Base-by-base conservation (phyloP, 2,797 vertebrate species). In the Lepidocolaptes lacrymiger region DNA sequence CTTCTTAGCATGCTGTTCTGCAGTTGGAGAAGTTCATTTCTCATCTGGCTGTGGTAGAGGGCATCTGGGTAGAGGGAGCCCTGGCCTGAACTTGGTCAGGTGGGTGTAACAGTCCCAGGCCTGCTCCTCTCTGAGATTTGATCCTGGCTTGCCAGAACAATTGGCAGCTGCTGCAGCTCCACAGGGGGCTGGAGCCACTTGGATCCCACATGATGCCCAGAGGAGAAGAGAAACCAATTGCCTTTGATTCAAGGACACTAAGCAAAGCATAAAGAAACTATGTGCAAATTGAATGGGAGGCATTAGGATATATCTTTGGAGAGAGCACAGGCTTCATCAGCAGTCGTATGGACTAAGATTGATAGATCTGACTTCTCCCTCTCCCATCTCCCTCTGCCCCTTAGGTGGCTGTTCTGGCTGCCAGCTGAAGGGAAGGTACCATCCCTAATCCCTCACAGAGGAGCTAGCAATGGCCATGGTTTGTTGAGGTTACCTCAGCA, bases 171-270 rank as follows among this genome's bases (percentile, higher is more conserved):
- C 88, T 94, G 90, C 20, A 0, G 83, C 81, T 85, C 89, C 4
- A 0, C 37, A 48, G 88, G 90, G 86, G 62, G 18, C 75, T 97
- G 76, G 82, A 95, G 41, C 77, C 41, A 43, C 89, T 96, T 80
- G 66, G 90, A 66, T 94, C 90, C 78, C 72, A 88, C 77, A 84
- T 61, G 69, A 73, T 97, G 83, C 93, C 91, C 68, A 92, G 84
- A 94, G 93, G 96, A 90, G 76, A 94, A 46, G 67, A 95, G 82
- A 91, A 93, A 88, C 67, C 88, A 74, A 97, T 91, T 94, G 94
- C 69, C 74, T 97, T 97, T 96, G 91, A 76, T 80, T 97, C 96
- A 91, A 89, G 91, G 87, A 91, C 86, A 66, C 71, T 64, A 61
- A 84, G 88, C 59, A 96, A 95, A 76, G 85, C 93, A 91, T 96